A percentile compares a stretch with the other conserved stretches of the same genome.
These are phyloP conservation scores for Pterocles orientalis DNA, from an alignment of 2,113 vertebrate genomes.

Conservation along the genomic window DNA sequence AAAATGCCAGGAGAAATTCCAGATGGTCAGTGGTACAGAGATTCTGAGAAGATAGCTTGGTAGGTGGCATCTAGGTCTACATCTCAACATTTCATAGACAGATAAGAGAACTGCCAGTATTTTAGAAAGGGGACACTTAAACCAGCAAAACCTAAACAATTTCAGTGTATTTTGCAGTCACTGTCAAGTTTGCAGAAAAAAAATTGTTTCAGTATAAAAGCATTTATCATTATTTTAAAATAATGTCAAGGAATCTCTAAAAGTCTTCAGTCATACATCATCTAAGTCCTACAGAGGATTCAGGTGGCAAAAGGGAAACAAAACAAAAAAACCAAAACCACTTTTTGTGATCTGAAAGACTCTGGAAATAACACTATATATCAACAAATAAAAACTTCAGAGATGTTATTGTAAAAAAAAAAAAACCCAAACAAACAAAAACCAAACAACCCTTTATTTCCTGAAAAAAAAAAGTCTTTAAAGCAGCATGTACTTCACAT, in stretches of 20 bases:
- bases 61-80: neutral
- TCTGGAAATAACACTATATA: neutral
- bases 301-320: neutral
- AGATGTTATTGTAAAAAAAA: neutral
- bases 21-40: neutral
- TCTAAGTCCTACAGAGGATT: neutral
- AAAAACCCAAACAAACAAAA: neutral
- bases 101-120: neutral
- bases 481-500: accelerated
- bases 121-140: neutral
- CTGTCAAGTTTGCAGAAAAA: neutral
- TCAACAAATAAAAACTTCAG: neutral
- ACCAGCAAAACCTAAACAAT: neutral
- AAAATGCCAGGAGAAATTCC: neutral
- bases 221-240: constrained; percentile 22
- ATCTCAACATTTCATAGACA: neutral
- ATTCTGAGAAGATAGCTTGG: neutral
- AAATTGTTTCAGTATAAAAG: neutral
- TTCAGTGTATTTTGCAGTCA: neutral
- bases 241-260: neutral
- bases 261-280: neutral
- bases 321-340: neutral
- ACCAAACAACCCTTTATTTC: neutral
- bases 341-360: neutral
- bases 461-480: neutral